Evolutionary conservation across 2,888 invertebrate genomes (phyloP).

Genomic region (Meteorus cinctellus): DNA sequence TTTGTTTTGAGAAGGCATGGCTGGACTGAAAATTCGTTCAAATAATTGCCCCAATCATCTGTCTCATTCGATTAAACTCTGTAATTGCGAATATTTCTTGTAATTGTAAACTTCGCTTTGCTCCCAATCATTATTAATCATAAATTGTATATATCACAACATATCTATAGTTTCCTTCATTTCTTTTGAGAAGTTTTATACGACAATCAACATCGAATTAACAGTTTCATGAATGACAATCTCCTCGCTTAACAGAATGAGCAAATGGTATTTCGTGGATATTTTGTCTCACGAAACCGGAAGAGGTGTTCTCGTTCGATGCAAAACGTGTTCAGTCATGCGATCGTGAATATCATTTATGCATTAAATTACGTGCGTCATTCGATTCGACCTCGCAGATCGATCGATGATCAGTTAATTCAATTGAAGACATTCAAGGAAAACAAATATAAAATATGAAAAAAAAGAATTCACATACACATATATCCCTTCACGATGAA

Average conservation of each 20-base stretch:
- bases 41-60: too few relatives aligned
- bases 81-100: too few relatives aligned
- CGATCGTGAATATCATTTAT: conserved; percentile 40
- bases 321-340: conserved; percentile 35
- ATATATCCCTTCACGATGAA: background rate
- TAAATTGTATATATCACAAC: background rate
- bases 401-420: conserved; percentile 43
- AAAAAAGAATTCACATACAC: background rate
- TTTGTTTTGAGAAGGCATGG: too few relatives aligned
- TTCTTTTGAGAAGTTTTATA: too few relatives aligned
- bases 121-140: background rate
- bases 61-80: too few relatives aligned
- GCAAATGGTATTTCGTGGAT: background rate
- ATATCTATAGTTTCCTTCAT: too few relatives aligned
- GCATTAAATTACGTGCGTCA: conserved; percentile 41
- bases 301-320: conserved; percentile 9
- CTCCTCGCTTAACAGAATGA: background rate
- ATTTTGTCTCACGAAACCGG: conserved; percentile 19
- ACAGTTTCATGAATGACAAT: background rate
- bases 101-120: too few relatives aligned
- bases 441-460: background rate
- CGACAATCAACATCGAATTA: background rate
- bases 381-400: conserved; percentile 44
- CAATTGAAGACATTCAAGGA: conserved; percentile 8
- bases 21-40: too few relatives aligned